Evolutionary conservation across 2,888 invertebrate species (phyloP), one percentile per base, ranked within the genome.

Genomic region (Caradrina clavipalpis): DNA sequence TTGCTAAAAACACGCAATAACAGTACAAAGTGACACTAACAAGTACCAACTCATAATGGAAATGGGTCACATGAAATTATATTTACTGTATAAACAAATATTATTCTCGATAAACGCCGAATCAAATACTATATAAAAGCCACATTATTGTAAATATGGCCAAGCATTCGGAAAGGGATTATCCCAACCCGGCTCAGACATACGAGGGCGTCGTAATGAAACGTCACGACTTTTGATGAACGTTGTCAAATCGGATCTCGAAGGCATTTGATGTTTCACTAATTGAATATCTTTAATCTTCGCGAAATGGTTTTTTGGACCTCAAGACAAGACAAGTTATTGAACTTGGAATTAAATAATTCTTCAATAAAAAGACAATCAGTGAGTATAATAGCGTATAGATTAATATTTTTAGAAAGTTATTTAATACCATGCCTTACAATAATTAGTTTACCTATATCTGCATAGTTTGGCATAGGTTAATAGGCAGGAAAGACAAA

Each of bases 101-200:
- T 15, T 5, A 56, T 63, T 45, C 15, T 11, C n/a, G 39, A 54
- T 73, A 50, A 45, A 73, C 19, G 11, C 11, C 19, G 11, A 54
- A 55, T 57, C 53, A 60, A 54, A 61, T 42, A 63, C 21, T 11
- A 39, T 50, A n/a, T 39, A 2, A 57, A 45, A 53, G 21, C 21
- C 26, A 17, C 17, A 55, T 54, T 54, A 61, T 50, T 50, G 3
- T 22, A n/a, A 59, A 60, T 51, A 55, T 5, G 50, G 0, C 5
- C 50, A 62, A 68, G 55, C 15, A 31, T 22, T 73, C 7, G 8
- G 17, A 49, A 54, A 58, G 13, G 50, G 57, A 68, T 78, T 64
- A 73, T 56, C 39, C 15, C n/a, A 42, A 6, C 19, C 63, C 19
- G 45, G 50, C 10, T 1, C n/a, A 57, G 49, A 42, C 11, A 22